Evolutionary conservation across 2,797 vertebrate genomes (phyloP).

Genomic region (Clarias laeviceps): DNA sequence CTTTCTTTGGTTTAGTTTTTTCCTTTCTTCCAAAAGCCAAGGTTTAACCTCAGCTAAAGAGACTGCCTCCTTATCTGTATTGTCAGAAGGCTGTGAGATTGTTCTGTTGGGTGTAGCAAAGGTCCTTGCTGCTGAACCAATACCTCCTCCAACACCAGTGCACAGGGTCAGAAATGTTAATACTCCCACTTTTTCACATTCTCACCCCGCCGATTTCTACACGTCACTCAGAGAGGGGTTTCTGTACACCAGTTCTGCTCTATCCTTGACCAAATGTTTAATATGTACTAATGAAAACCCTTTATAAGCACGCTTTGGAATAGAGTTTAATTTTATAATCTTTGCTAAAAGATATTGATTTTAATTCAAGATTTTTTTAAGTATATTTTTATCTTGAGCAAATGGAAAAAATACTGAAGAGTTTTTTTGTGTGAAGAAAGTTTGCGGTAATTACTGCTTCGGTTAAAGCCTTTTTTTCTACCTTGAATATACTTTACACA

Average conservation of each 20-base stretch:
- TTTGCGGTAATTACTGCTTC: slow-evolving; percentile 9
- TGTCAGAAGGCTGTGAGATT: slow-evolving; percentile 46
- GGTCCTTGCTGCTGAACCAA: slow-evolving; percentile 54
- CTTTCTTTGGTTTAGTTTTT: slow-evolving; percentile 16
- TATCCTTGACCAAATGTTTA: slow-evolving; percentile 5
- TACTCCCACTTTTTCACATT: background rate
- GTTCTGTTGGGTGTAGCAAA: slow-evolving; percentile 50
- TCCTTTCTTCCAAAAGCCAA: slow-evolving; percentile 45
- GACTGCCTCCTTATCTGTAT: slow-evolving; percentile 57
- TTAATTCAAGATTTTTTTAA: background rate
- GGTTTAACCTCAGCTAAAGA: slow-evolving; percentile 58
- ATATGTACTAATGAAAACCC: background rate
- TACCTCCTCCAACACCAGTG: slow-evolving; percentile 57
- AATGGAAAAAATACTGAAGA: slow-evolving; percentile 10
- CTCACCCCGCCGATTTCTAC: slow-evolving; percentile 5
- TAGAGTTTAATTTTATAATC: background rate
- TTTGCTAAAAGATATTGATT: background rate
- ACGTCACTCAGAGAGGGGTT: background rate
- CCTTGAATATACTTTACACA: background rate
- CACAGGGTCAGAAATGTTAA: slow-evolving; percentile 45
- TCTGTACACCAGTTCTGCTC: background rate
- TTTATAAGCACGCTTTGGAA: background rate
- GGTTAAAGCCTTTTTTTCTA: background rate
- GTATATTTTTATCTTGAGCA: background rate
- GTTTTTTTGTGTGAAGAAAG: background rate